Evolutionary conservation across 2,113 vertebrate species (phyloP), one percentile per base, ranked within the genome.

Genomic region (Oncorhynchus mykiss): DNA sequence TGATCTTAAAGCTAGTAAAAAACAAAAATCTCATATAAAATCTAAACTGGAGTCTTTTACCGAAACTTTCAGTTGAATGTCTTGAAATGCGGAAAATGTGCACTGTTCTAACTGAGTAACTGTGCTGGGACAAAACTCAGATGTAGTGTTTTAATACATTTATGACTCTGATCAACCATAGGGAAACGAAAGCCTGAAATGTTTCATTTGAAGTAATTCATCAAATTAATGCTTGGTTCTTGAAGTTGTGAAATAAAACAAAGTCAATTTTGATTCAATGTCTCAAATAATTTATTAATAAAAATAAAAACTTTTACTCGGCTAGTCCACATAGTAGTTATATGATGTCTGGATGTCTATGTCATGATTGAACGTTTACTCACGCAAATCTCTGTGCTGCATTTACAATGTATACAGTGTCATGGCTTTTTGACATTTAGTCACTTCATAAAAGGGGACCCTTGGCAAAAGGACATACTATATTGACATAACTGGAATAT

Each of bases 111-210:
- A 76, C 60, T 1, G n/a, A 22, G 9, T 71, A 76, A 31, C 73
- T 72, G 6, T 75, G 39, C 7, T n/a, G 16, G 66, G 66, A 78
- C 69, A 76, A 75, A 77, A 84, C 75, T 82, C 76, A 81, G 54
- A 59, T 79, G 12, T 68, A 29, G 81, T 64, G 6, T 8, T 48
- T 76, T 48, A 2, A 4, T 67, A 76, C 1, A 74, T 78, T 60
- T 79, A 0, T 65, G 76, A 80, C 48, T 31, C 20, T 57, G 71
- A 81, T 79, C 71, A 4, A 22, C 70, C 65, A 68, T 16, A 48
- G 72, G 70, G 34, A 80, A 24, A 22, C 51, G 25, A 66, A 68
- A 68, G 29, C 25, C 67, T 34, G 18, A 68, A 45, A 16, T 11
- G 31, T 68, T 68, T 68, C 2, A n/a, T 18, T 68, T 20, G 14